A percentile compares a stretch with the other conserved stretches of the same genome.
Conservation (phyloP, 2,113 vertebrate genomes). For the Gymnocephalus cernua region DNA sequence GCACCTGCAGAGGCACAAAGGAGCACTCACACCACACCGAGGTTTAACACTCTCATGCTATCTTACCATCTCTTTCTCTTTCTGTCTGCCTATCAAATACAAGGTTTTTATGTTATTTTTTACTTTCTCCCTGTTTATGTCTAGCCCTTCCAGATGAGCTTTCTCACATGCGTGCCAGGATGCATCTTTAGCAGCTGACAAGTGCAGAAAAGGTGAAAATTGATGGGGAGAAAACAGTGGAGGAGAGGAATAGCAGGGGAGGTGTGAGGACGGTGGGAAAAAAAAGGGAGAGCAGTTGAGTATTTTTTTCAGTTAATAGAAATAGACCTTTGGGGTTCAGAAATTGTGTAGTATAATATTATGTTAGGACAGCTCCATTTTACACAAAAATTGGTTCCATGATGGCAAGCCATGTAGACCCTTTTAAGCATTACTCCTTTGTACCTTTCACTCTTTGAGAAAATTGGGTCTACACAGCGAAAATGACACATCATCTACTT, state of each 20-base stretch:
- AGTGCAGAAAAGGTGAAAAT: constrained; percentile 41
- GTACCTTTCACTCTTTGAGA: constrained; percentile 25
- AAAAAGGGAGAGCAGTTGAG: not conserved
- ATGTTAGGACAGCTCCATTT: constrained; percentile 65
- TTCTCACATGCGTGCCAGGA: constrained; percentile 55
- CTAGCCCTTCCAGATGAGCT: constrained; percentile 54
- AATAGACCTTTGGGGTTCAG: constrained; percentile 54
- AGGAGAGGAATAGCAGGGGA: constrained; percentile 29
- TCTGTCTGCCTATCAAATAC: constrained; percentile 53
- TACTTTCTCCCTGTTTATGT: constrained; percentile 26
- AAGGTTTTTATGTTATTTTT: constrained; percentile 55
- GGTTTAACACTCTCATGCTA: constrained; percentile 49
- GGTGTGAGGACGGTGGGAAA: not conserved
- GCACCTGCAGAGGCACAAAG: constrained; percentile 65
- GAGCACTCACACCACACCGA: constrained; percentile 55
- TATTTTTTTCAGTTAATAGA: constrained; percentile 54
- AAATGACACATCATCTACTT: constrained; percentile 55
- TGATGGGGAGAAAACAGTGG: constrained; percentile 31
- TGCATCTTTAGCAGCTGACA: constrained; percentile 62
- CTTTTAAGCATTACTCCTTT: constrained; percentile 54
- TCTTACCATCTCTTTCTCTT: constrained; percentile 24
- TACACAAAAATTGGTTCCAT: constrained; percentile 63
- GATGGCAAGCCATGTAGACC: constrained; percentile 41
- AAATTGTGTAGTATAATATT: constrained; percentile 57
- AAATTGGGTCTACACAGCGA: constrained; percentile 44